Evolutionary conservation across 2,888 invertebrate genomes (phyloP).

Genomic region (Erebia aethiops): DNA sequence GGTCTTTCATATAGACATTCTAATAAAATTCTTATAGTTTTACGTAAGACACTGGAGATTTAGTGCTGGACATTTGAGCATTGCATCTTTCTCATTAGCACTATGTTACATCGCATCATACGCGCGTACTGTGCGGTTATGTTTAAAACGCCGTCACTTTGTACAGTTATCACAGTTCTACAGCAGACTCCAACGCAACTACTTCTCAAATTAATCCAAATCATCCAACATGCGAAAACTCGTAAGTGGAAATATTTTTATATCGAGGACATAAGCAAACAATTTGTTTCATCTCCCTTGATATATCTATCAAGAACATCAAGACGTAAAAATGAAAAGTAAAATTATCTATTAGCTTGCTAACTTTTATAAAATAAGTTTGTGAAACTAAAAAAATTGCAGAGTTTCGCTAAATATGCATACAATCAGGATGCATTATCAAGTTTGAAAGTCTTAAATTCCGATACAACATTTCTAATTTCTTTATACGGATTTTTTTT

Average conservation of each 20-base stretch:
- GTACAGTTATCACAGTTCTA: conserved; percentile 53
- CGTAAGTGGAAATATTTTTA: conserved; percentile 52
- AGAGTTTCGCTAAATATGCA: no score
- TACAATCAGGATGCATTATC: no score
- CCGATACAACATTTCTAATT: no score
- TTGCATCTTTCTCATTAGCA: conserved; percentile 68
- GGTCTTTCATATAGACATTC: conserved; percentile 38
- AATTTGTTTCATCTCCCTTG: no score
- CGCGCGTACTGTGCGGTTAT: conserved; percentile 37
- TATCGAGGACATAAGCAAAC: no score
- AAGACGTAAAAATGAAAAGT: no score
- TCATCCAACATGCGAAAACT: conserved; percentile 63
- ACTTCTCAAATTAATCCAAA: conserved; percentile 44
- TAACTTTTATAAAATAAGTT: no score
- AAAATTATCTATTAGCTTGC: no score
- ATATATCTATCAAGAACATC: no score
- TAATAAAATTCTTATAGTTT: conserved; percentile 38
- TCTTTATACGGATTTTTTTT: background rate
- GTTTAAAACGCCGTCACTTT: conserved; percentile 56
- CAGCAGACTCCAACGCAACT: conserved; percentile 49
- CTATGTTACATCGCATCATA: conserved; percentile 53
- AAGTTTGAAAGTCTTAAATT: no score
- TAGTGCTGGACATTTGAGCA: conserved; percentile 54
- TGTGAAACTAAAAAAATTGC: no score
- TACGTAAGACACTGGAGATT: conserved; percentile 42